Conservation (phyloP, 2,113 vertebrate species). For the Ctenodactylus gundi region DNA sequence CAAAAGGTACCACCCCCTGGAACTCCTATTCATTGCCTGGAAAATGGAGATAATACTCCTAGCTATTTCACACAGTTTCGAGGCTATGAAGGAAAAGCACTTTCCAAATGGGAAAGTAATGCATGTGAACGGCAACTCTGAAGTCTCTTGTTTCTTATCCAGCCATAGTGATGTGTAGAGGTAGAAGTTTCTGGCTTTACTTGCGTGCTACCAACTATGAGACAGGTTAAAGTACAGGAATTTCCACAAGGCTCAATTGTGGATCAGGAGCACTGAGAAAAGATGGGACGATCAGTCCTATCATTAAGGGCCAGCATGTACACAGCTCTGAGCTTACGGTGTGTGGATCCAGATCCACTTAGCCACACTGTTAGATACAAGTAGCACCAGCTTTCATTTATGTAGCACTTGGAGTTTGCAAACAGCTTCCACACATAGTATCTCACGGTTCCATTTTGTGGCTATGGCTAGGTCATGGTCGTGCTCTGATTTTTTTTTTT, state of each 20-base stretch:
- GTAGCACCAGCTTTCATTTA: slow-evolving; percentile 41
- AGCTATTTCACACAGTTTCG: background rate
- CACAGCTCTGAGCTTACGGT: background rate
- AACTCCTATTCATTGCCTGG: background rate
- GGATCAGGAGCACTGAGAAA: slow-evolving; percentile 17
- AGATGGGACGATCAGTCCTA: slow-evolving; percentile 1
- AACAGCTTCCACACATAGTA: background rate
- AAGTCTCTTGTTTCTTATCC: background rate
- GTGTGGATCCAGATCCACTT: background rate
- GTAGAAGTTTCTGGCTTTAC: background rate
- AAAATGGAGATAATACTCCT: background rate
- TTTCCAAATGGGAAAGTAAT: background rate
- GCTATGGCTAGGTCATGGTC: background rate
- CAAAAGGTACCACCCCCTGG: background rate
- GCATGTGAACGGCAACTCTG: background rate
- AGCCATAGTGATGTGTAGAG: background rate
- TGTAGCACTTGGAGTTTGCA: slow-evolving; percentile 13
- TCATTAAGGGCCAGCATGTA: slow-evolving; percentile 53
- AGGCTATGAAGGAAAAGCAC: background rate
- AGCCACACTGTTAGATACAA: slow-evolving; percentile 25
- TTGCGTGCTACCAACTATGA: background rate
- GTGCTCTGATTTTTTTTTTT: background rate
- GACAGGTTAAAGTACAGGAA: background rate
- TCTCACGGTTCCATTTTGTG: background rate
- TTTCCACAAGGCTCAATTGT: slow-evolving; percentile 21